These are phyloP conservation scores for Oreochromis niloticus DNA, from an alignment of 2,113 vertebrate genomes.

Conservation along the genomic window DNA sequence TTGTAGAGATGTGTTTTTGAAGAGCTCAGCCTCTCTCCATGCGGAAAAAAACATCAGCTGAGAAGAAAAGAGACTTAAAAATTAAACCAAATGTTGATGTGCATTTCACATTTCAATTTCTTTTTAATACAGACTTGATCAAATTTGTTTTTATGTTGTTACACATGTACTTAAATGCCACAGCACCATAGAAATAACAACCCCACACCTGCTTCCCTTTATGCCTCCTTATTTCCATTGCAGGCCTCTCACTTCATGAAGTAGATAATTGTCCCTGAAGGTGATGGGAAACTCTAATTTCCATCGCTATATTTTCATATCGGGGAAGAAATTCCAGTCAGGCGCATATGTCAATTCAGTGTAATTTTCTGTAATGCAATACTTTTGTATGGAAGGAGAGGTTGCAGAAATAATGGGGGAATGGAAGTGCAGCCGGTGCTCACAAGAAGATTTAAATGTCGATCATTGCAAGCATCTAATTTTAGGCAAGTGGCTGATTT, in stretches of 20 bases:
- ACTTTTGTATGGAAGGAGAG: constrained; percentile 46
- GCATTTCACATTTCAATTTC: neutral
- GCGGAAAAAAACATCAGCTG: neutral
- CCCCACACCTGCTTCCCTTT: constrained; percentile 36
- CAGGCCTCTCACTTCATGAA: constrained; percentile 31
- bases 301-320: constrained; percentile 55
- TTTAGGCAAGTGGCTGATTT: constrained; percentile 21
- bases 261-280: constrained; percentile 52
- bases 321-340: constrained; percentile 33
- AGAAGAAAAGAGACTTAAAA: neutral
- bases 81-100: neutral
- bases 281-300: constrained; percentile 58
- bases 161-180: neutral
- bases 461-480: constrained; percentile 9
- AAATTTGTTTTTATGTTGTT: neutral
- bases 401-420: constrained; percentile 18
- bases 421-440: constrained; percentile 31
- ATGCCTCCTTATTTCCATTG: constrained; percentile 13
- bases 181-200: neutral
- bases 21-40: neutral
- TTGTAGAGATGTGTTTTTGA: neutral
- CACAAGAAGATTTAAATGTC: constrained; percentile 29
- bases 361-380: constrained; percentile 70
- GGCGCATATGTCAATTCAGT: constrained; percentile 62
- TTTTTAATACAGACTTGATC: neutral